A percentile compares a stretch with the other conserved stretches of the same genome.
Evolutionary conservation across 1,140 invertebrate genomes (phyloP).

Genomic region (Pemphigus obesinymphae): DNA sequence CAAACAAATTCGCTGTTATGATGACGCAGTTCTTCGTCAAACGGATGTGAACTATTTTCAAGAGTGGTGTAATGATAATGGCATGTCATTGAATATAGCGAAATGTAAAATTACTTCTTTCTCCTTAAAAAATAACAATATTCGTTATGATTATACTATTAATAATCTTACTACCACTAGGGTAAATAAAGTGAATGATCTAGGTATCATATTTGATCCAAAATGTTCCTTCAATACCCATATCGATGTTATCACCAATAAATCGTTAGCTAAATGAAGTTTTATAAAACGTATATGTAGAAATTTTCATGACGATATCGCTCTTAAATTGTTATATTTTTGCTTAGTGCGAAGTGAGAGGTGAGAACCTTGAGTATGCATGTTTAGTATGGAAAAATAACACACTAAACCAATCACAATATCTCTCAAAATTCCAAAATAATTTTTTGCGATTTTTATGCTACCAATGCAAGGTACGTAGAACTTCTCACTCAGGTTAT

Average conservation of each 20-base stretch:
- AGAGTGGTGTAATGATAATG: no score
- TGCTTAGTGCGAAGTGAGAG: background rate
- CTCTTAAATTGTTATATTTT: background rate
- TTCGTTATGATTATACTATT: no score
- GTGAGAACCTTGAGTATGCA: background rate
- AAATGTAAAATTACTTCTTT: background rate
- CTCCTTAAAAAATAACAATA: background rate
- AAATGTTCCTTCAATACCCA: background rate
- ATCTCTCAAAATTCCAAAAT: no score
- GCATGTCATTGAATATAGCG: background rate
- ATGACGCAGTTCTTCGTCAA: no score
- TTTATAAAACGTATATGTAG: background rate
- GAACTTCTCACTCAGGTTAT: no score
- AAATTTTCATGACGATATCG: background rate
- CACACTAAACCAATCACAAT: no score
- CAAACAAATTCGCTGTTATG: no score
- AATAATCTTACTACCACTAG: background rate
- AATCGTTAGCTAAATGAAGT: background rate
- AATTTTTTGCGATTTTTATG: no score
- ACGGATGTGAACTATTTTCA: background rate
- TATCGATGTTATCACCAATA: background rate
- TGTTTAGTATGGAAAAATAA: no score
- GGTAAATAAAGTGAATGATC: background rate
- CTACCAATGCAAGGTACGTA: no score
- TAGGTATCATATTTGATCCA: no score